Conservation (phyloP, 92 coral and sea anemone genomes). For the Hydrozoanthus gracilis region DNA sequence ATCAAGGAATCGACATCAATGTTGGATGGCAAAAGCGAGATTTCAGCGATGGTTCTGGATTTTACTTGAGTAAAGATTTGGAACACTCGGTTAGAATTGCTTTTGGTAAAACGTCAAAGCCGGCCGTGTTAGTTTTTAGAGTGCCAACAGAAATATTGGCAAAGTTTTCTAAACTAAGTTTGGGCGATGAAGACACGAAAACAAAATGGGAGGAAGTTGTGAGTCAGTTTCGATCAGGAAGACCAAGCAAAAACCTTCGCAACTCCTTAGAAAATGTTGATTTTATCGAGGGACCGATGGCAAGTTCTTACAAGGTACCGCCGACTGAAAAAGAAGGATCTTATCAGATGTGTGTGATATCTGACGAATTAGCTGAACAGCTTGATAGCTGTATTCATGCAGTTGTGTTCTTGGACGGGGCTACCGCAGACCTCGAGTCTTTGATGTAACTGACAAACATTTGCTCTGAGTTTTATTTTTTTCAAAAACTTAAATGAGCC, state of each 20-base stretch:
- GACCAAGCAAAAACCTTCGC: slow-evolving; percentile 50
- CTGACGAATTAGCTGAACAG: slow-evolving; percentile 60
- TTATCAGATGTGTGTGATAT: slow-evolving; percentile 69
- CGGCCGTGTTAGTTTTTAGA: slow-evolving; percentile 58
- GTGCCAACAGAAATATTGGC: slow-evolving; percentile 27
- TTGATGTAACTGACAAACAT: too few relatives aligned
- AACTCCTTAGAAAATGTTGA: slow-evolving; percentile 50
- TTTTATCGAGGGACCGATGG: slow-evolving; percentile 68
- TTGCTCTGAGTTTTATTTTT: too few relatives aligned
- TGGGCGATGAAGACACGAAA: slow-evolving; percentile 33
- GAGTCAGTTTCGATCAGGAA: slow-evolving; percentile 60
- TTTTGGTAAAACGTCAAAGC: slow-evolving; percentile 58
- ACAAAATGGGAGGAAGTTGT: slow-evolving; percentile 61
- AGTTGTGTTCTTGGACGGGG: slow-evolving; percentile 16
- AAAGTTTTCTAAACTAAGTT: slow-evolving; percentile 10
- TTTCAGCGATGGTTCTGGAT: slow-evolving; percentile 66
- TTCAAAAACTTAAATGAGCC: too few relatives aligned
- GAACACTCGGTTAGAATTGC: slow-evolving; percentile 57
- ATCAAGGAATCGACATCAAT: slow-evolving; percentile 51
- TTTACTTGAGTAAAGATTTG: slow-evolving; percentile 51
- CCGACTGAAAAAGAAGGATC: slow-evolving; percentile 47
- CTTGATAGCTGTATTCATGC: background rate
- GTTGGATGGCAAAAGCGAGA: slow-evolving; percentile 59
- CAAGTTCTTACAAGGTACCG: slow-evolving; percentile 9
- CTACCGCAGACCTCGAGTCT: background rate